A percentile compares a stretch with the other conserved stretches of the same genome.
Conservation (phyloP, 2,113 vertebrate genomes). For the Octodon degus region DNA sequence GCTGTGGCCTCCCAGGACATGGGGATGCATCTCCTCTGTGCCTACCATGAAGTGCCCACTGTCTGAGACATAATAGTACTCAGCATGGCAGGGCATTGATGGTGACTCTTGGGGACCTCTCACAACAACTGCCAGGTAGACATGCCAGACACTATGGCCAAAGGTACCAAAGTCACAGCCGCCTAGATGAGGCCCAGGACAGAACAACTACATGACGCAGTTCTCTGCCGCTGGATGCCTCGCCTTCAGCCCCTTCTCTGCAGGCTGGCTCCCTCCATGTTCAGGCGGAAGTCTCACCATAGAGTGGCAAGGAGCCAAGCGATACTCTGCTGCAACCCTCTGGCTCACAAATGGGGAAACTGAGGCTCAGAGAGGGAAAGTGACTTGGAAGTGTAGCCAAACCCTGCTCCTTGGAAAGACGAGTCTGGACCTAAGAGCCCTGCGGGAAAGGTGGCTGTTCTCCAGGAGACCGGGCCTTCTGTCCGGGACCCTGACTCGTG, state of each 20-base stretch:
- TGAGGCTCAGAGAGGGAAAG: neutral
- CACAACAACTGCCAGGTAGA: neutral
- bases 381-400: neutral
- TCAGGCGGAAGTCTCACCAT: neutral
- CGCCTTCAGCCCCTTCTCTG: neutral
- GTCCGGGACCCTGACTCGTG: neutral
- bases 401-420: neutral
- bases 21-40: accelerated
- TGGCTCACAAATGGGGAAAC: neutral
- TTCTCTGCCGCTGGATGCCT: accelerated
- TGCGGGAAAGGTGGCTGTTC: neutral
- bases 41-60: neutral
- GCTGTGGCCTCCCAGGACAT: neutral
- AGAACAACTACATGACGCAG: accelerated
- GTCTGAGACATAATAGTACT: neutral
- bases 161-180: neutral
- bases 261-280: neutral
- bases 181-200: neutral
- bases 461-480: neutral
- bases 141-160: accelerated
- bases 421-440: neutral
- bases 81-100: neutral
- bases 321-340: neutral
- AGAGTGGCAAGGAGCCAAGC: neutral
- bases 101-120: neutral